Conservation (phyloP, 2,113 vertebrate genomes). For the Phaetusa simplex region DNA sequence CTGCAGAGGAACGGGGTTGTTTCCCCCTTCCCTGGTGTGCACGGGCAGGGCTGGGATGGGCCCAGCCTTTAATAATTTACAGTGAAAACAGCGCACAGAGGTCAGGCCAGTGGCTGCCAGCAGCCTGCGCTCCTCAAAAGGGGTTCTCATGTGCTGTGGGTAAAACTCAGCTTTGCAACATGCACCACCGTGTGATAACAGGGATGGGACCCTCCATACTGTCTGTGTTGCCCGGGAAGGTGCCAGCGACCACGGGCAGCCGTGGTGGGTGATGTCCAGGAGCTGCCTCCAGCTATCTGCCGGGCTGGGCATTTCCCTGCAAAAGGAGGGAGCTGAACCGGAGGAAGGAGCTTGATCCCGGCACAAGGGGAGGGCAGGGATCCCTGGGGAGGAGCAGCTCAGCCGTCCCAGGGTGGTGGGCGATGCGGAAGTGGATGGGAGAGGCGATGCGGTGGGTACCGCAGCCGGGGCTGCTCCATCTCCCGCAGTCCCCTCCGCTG, state of each 20-base stretch:
- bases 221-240: not conserved
- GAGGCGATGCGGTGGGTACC: not conserved
- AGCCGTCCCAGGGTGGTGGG: fast-evolving
- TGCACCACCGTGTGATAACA: fast-evolving
- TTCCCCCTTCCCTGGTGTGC: not conserved
- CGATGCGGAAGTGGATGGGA: fast-evolving
- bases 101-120: not conserved
- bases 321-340: fast-evolving
- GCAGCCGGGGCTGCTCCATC: fast-evolving
- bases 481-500: not conserved
- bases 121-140: fast-evolving
- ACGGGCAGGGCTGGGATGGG: not conserved
- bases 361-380: fast-evolving
- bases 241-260: fast-evolving
- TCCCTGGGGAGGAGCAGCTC: not conserved
- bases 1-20: not conserved
- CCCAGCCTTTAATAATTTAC: not conserved
- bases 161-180: not conserved
- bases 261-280: fast-evolving
- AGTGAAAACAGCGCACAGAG: fast-evolving
- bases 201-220: fast-evolving
- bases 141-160: fast-evolving
- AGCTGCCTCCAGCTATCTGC: fast-evolving
- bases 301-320: not conserved
- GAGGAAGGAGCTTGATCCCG: not conserved